Conservation (phyloP, 2,888 invertebrate species). For the Amiota mariae region DNA sequence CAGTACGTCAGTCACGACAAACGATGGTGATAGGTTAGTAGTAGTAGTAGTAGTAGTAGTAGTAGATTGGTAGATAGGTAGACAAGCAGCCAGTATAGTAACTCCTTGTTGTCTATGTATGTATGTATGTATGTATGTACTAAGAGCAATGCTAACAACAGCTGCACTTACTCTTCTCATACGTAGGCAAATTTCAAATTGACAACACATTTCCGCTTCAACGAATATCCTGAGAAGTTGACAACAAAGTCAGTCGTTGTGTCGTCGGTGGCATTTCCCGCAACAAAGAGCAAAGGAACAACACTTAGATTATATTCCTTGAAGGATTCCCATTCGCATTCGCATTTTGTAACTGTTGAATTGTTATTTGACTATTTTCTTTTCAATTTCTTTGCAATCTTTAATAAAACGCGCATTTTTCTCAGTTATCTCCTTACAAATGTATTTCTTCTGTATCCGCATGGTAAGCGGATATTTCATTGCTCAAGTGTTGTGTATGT, state of each 20-base stretch:
- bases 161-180: not conserved
- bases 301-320: not conserved
- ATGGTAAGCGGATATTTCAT: conserved; percentile 14
- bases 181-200: conserved; percentile 21
- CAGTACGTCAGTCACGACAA: too few relatives aligned
- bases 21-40: too few relatives aligned
- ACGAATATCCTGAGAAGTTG: not conserved
- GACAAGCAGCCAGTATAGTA: too few relatives aligned
- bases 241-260: not conserved
- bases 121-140: too few relatives aligned
- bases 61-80: too few relatives aligned
- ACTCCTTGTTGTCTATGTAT: too few relatives aligned
- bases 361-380: conserved; percentile 16
- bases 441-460: not conserved
- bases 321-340: not conserved
- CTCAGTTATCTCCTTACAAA: not conserved
- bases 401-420: conserved; percentile 3
- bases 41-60: too few relatives aligned
- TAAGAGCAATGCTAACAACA: too few relatives aligned
- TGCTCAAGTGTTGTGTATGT: too few relatives aligned
- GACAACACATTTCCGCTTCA: conserved; percentile 29
- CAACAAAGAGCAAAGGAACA: not conserved
- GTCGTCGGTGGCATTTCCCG: not conserved
- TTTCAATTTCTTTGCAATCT: conserved; percentile 9
- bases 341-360: conserved; percentile 8